These are phyloP conservation scores for Cerastoderma edule DNA, from an alignment of 2,888 invertebrate species.

Conservation along the genomic window DNA sequence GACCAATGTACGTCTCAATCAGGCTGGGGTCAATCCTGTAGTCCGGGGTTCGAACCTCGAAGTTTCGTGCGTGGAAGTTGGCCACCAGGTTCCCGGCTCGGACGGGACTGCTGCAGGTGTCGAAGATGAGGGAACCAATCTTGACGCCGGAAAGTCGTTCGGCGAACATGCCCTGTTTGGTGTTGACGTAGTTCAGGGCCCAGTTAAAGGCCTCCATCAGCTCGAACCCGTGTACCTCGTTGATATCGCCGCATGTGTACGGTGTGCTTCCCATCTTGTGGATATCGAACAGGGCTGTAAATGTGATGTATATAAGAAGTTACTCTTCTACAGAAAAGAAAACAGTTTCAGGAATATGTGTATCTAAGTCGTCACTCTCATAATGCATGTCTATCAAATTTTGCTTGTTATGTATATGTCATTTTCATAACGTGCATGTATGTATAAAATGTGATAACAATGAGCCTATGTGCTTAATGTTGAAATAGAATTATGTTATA, in stretches of 20 bases:
- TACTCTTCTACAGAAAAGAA: no score
- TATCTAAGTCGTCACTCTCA: no score
- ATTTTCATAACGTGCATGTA: no score
- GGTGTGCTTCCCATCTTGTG: slow-evolving; percentile 76
- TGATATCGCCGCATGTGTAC: slow-evolving; percentile 79
- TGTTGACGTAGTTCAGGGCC: slow-evolving; percentile 78
- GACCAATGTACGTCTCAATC: slow-evolving; percentile 76
- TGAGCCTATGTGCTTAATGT: no score
- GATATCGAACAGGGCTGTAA: slow-evolving; percentile 80
- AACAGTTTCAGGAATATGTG: no score
- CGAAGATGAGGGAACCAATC: slow-evolving; percentile 77
- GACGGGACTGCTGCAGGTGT: slow-evolving; percentile 77
- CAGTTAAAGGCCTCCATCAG: slow-evolving; percentile 81
- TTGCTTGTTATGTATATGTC: no score
- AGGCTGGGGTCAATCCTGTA: slow-evolving; percentile 63
- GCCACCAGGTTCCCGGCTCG: slow-evolving; percentile 79
- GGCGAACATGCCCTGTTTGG: slow-evolving; percentile 73
- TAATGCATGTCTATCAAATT: no score
- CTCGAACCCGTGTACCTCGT: slow-evolving; percentile 77
- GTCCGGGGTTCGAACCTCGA: slow-evolving; percentile 57
- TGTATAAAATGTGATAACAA: no score
- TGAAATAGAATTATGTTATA: no score
- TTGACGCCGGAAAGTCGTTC: slow-evolving; percentile 66
- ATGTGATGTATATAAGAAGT: no score
- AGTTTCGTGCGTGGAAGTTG: slow-evolving; percentile 77